Evolutionary conservation across 2,113 vertebrate species (phyloP).

Genomic region (Dicentrarchus labrax): DNA sequence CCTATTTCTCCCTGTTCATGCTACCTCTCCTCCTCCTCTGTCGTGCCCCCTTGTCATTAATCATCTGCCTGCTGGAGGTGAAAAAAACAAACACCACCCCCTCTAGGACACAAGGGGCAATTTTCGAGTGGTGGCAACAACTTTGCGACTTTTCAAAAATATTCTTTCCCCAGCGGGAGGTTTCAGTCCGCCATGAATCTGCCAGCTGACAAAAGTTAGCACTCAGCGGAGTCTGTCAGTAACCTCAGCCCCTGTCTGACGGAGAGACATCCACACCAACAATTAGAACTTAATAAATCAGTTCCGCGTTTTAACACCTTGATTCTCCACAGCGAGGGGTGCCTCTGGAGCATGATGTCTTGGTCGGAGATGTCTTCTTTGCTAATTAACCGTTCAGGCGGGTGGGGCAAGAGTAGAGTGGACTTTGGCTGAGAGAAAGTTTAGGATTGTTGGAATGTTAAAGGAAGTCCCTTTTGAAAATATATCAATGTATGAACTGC

Average conservation of each 20-base stretch:
- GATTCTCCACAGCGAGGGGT: constrained; percentile 58
- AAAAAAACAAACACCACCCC: constrained; percentile 77
- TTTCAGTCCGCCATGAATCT: constrained; percentile 69
- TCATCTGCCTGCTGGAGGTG: constrained; percentile 82
- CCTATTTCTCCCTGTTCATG: constrained; percentile 51
- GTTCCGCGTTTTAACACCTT: constrained; percentile 82
- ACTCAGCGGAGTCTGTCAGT: constrained; percentile 85
- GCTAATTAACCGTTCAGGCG: constrained; percentile 49
- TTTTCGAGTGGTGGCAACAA: constrained; percentile 84
- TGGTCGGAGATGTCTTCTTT: constrained; percentile 46
- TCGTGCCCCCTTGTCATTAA: constrained; percentile 75
- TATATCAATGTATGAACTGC: too few species aligned
- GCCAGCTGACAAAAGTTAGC: constrained; percentile 86
- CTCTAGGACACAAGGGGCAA: constrained; percentile 74
- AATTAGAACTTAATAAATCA: constrained; percentile 88
- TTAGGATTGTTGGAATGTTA: background rate
- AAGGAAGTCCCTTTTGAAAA: background rate
- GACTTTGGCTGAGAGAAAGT: background rate
- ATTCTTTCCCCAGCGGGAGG: constrained; percentile 72
- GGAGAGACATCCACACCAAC: constrained; percentile 83
- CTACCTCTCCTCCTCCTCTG: constrained; percentile 1
- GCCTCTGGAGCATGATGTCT: constrained; percentile 55
- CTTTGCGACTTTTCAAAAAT: constrained; percentile 84
- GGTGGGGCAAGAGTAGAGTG: background rate
- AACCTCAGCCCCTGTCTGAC: constrained; percentile 77